These are phyloP conservation scores for Falco berigora DNA, from an alignment of 2,797 vertebrate species.

Conservation along the genomic window DNA sequence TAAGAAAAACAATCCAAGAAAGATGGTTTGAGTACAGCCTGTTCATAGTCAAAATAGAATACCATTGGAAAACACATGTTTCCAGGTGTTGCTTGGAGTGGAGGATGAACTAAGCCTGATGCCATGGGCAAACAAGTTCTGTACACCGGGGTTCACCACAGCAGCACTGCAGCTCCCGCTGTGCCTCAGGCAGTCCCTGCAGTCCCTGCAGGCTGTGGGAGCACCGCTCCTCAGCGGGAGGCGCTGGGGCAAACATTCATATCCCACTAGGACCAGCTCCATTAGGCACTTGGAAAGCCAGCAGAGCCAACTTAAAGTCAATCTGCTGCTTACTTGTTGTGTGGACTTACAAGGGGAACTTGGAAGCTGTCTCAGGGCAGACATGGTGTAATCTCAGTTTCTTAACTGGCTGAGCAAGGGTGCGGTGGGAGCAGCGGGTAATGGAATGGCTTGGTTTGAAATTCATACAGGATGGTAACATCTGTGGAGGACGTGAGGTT, in stretches of 20 bases:
- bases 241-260: rapidly evolving
- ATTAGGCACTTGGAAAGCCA: not conserved
- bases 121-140: not conserved
- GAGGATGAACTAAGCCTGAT: not conserved
- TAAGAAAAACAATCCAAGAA: not conserved
- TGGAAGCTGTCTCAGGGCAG: not conserved
- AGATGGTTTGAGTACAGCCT: not conserved
- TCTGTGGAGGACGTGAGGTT: not conserved
- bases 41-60: not conserved
- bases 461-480: not conserved
- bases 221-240: not conserved
- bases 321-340: not conserved
- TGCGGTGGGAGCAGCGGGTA: not conserved
- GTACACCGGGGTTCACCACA: not conserved
- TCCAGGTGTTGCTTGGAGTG: not conserved
- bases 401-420: not conserved
- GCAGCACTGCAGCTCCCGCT: rapidly evolving
- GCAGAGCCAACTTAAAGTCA: not conserved
- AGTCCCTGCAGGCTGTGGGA: not conserved
- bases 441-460: not conserved
- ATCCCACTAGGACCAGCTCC: not conserved
- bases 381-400: not conserved
- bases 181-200: not conserved
- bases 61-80: not conserved
- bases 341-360: not conserved